Percentiles rank a stretch among this genome's conserved stretches.
These are phyloP conservation scores for Acanthis flammea DNA, from an alignment of 2,797 vertebrate genomes.

Conservation along the genomic window DNA sequence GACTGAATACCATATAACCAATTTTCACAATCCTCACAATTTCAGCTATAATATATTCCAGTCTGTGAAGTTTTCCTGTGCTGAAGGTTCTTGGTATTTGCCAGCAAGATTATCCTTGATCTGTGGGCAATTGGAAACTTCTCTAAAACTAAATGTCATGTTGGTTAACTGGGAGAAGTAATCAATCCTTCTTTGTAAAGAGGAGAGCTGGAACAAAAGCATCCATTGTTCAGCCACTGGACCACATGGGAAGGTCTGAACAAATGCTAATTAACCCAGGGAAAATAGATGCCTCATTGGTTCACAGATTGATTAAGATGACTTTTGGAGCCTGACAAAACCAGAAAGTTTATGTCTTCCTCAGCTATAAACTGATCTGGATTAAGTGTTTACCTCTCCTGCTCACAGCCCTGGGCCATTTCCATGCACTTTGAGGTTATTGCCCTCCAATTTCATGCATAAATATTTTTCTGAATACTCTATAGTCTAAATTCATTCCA, in stretches of 20 bases:
- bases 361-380: not conserved
- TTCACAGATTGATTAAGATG: not conserved
- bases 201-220: not conserved
- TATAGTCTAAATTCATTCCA: not conserved
- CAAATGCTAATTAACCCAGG: not conserved
- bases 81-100: not conserved
- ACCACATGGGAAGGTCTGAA: not conserved
- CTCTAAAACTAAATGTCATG: not conserved
- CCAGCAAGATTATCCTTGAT: not conserved
- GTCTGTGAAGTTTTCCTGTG: not conserved
- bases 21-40: not conserved
- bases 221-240: not conserved
- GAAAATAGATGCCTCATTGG: not conserved
- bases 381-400: not conserved
- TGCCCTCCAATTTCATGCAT: not conserved
- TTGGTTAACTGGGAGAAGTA: not conserved
- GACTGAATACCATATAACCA: not conserved
- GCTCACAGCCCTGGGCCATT: not conserved
- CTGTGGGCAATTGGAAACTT: not conserved
- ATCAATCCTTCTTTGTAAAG: not conserved
- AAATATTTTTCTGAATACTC: not conserved
- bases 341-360: not conserved
- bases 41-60: not conserved
- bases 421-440: not conserved
- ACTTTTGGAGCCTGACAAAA: not conserved